A percentile compares a stretch with the other conserved stretches of the same genome.
Evolutionary conservation across 2,888 invertebrate species (phyloP).

Genomic region (Nomada flava): DNA sequence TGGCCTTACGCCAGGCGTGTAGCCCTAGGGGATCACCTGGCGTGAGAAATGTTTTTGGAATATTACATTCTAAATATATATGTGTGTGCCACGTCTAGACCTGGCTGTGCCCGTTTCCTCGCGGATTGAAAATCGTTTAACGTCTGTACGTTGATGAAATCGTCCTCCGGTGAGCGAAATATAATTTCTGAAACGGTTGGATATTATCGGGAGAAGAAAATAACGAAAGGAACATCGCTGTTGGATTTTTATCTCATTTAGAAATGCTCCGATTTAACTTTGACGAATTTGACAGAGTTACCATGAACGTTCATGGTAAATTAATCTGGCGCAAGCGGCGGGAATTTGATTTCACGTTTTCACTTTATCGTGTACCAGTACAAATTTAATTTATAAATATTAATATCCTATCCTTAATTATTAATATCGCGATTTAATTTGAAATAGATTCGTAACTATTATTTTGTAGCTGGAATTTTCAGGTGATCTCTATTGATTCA

Average conservation of each 20-base stretch:
- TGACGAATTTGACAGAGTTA: no score
- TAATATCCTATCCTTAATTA: no score
- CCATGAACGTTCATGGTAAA: no score
- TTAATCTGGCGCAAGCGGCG: no score
- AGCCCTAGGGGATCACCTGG: slow-evolving; percentile 53
- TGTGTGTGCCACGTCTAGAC: slow-evolving; percentile 35
- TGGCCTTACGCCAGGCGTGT: slow-evolving; percentile 68
- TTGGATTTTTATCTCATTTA: background rate
- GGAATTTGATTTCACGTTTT: no score
- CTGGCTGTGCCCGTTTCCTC: background rate
- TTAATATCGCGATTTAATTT: no score
- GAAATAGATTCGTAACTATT: no score
- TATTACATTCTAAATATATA: slow-evolving; percentile 70
- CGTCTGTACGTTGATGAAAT: slow-evolving; percentile 11
- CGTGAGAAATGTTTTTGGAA: slow-evolving; percentile 72
- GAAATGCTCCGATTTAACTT: background rate
- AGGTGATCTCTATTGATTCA: no score
- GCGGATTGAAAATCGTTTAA: slow-evolving; percentile 52
- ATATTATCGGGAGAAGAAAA: no score
- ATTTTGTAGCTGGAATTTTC: no score
- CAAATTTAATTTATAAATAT: no score
- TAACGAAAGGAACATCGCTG: background rate
- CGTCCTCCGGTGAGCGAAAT: background rate
- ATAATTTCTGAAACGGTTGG: background rate
- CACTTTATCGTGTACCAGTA: no score